Conservation (phyloP, 2,888 invertebrate species). For the Sympetrum striolatum region DNA sequence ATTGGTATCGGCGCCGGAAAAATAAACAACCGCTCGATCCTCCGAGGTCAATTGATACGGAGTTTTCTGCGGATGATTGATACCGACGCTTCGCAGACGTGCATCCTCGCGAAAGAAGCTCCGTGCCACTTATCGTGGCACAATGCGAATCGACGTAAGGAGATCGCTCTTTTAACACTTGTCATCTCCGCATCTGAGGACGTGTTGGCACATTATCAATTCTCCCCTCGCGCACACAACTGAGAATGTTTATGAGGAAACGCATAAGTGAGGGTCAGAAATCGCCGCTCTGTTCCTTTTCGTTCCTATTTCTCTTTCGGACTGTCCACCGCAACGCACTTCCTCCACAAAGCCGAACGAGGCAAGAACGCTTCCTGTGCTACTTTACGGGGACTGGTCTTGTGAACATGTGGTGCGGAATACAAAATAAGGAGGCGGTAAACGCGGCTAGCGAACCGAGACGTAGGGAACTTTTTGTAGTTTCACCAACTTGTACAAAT, state of each 20-base stretch:
- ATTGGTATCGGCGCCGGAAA: too few relatives aligned
- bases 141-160: neutral
- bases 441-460: neutral
- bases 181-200: neutral
- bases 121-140: neutral
- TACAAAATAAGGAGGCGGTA: neutral
- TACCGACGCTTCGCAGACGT: too few relatives aligned
- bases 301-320: neutral
- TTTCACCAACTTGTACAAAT: neutral
- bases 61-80: too few relatives aligned
- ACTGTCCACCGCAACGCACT: neutral
- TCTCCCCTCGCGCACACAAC: neutral
- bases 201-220: neutral
- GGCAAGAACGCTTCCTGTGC: neutral
- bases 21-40: too few relatives aligned
- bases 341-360: neutral
- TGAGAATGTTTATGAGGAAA: neutral
- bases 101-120: neutral
- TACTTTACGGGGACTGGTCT: neutral
- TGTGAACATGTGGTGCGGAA: neutral
- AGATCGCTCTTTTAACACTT: neutral
- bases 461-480: neutral
- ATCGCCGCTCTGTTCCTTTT: neutral
- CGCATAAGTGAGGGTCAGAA: neutral
- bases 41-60: too few relatives aligned